These are phyloP conservation scores for cattle (Bos taurus) DNA, from an alignment of 2,113 vertebrate genomes.

Conservation along the genomic window DNA sequence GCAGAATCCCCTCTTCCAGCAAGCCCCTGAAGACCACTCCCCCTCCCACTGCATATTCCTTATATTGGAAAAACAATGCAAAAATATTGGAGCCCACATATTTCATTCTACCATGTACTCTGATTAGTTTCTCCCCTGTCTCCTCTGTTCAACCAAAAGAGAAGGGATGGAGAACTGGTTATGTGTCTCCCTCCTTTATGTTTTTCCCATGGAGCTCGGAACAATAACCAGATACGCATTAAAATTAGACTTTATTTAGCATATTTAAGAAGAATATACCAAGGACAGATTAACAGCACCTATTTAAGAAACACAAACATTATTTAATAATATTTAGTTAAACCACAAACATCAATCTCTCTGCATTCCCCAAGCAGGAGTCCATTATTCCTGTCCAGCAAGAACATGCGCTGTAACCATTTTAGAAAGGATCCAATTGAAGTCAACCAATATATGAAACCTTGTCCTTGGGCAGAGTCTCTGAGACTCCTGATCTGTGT, in stretches of 20 bases:
- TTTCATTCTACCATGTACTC: neutral
- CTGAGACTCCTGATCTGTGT: neutral
- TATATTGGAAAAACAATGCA: neutral
- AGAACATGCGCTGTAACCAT: neutral
- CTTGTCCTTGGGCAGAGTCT: conserved; percentile 46
- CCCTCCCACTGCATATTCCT: neutral
- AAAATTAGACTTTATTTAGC: conserved; percentile 72
- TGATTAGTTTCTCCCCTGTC: neutral
- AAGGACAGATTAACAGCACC: conserved; percentile 68
- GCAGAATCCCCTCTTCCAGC: neutral
- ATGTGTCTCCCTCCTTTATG: neutral
- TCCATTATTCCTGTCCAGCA: conserved; percentile 47
- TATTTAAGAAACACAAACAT: conserved; percentile 66
- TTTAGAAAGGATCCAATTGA: conserved; percentile 48
- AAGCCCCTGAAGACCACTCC: neutral
- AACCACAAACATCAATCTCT: conserved; percentile 54
- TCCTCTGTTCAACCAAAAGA: neutral
- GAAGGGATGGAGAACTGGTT: neutral
- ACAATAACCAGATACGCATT: conserved; percentile 25
- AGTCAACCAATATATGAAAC: conserved; percentile 42
- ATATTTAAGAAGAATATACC: conserved; percentile 63
- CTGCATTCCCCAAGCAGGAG: conserved; percentile 50
- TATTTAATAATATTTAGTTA: conserved; percentile 61
- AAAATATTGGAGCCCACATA: neutral
- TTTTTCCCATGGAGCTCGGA: neutral